Percentiles rank a stretch among this genome's conserved stretches.
Evolutionary conservation across 2,888 invertebrate genomes (phyloP).

Genomic region (Leptinotarsa haldemani): DNA sequence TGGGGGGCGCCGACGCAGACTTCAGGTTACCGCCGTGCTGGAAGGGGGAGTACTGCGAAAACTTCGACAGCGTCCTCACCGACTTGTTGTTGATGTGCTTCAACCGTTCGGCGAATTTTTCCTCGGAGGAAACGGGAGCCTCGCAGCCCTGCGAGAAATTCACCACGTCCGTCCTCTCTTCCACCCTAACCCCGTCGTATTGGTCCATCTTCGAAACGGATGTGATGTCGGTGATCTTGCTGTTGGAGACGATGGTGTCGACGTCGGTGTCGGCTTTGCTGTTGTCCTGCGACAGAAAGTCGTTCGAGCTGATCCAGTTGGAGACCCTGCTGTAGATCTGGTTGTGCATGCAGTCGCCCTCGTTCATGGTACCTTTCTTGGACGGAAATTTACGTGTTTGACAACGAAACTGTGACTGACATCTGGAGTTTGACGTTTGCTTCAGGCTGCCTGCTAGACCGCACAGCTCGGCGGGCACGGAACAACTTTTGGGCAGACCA

Average conservation of each 20-base stretch:
- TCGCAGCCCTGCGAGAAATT: conserved; percentile 38
- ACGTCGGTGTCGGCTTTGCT: conserved; percentile 43
- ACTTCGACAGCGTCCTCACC: conserved; percentile 48
- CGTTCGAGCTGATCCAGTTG: conserved; percentile 60
- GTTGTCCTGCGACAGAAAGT: conserved; percentile 54
- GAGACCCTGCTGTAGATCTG: conserved; percentile 56
- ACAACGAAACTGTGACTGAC: conserved; percentile 22
- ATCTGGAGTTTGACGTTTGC: conserved; percentile 23
- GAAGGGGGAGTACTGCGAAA: conserved; percentile 52
- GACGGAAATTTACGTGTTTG: conserved; percentile 46
- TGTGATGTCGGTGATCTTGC: conserved; percentile 57
- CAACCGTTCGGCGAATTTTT: conserved; percentile 46
- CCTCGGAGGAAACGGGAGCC: conserved; percentile 42
- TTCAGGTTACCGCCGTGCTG: conserved; percentile 42
- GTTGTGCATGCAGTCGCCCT: conserved; percentile 47
- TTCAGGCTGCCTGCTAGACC: neutral
- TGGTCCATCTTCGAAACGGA: conserved; percentile 50
- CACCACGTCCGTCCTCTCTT: conserved; percentile 52
- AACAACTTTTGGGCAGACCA: neutral
- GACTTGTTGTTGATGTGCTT: conserved; percentile 43
- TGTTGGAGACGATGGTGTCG: conserved; percentile 48
- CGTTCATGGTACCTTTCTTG: conserved; percentile 46
- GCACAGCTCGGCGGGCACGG: neutral
- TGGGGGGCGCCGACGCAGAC: conserved; percentile 53
- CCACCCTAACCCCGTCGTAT: conserved; percentile 50